These are phyloP conservation scores for Tupaia chinensis DNA, from an alignment of 2,113 vertebrate species.

Conservation along the genomic window DNA sequence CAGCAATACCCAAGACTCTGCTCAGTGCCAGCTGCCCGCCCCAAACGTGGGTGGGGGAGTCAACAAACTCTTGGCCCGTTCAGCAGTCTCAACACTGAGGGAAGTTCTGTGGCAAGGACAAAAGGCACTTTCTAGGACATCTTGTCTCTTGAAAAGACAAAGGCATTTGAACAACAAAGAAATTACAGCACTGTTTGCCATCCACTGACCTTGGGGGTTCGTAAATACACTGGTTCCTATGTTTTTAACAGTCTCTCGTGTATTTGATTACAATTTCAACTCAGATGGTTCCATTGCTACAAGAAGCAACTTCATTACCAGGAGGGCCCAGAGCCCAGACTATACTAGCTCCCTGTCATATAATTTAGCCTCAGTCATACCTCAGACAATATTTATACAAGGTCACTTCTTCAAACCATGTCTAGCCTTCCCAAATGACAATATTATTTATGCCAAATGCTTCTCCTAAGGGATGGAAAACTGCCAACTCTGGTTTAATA, in stretches of 20 bases:
- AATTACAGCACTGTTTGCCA: conserved; percentile 59
- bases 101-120: conserved; percentile 39
- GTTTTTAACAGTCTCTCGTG: conserved; percentile 76
- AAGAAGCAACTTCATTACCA: conserved; percentile 84
- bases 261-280: conserved; percentile 76
- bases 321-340: conserved; percentile 83
- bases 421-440: conserved; percentile 90
- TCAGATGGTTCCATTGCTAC: conserved; percentile 82
- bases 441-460: conserved; percentile 91
- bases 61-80: background rate
- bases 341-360: conserved; percentile 87
- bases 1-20: background rate
- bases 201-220: conserved; percentile 66
- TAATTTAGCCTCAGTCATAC: conserved; percentile 89
- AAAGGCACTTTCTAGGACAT: conserved; percentile 65
- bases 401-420: conserved; percentile 89
- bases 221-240: conserved; percentile 57
- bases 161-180: conserved; percentile 74
- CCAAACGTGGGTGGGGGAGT: conserved; percentile 2
- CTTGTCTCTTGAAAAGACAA: conserved; percentile 70
- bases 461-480: conserved; percentile 87
- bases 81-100: background rate
- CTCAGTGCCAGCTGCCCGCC: background rate
- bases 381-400: conserved; percentile 91
- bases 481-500: conserved; percentile 89